Evolutionary conservation across 2,888 invertebrate genomes (phyloP).

Genomic region (Agrochola lota): DNA sequence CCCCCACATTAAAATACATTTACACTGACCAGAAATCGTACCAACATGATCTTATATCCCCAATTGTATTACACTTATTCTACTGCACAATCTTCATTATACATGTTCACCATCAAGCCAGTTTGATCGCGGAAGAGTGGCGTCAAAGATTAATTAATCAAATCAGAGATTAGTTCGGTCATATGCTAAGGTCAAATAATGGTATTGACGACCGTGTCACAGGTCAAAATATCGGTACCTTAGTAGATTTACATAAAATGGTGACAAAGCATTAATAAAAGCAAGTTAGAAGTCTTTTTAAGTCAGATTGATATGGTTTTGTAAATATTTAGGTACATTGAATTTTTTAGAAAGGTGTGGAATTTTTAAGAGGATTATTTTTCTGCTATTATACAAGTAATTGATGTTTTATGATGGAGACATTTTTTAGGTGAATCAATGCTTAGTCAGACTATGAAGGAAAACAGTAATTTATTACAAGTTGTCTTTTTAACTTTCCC

Average conservation of each 20-base stretch:
- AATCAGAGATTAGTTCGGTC: conserved; percentile 73
- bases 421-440: background rate
- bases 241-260: conserved; percentile 32
- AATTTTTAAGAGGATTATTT: conserved; percentile 47
- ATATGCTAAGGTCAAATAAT: conserved; percentile 56
- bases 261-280: conserved; percentile 36
- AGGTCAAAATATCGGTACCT: conserved; percentile 35
- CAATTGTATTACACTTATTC: background rate
- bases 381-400: conserved; percentile 2
- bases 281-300: conserved; percentile 13
- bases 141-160: conserved; percentile 79
- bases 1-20: background rate
- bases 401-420: conserved; percentile 30
- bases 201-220: conserved; percentile 63
- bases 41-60: background rate
- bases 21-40: background rate
- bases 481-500: background rate
- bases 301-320: conserved; percentile 31
- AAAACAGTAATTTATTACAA: background rate
- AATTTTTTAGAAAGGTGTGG: conserved; percentile 21
- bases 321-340: conserved; percentile 42
- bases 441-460: background rate
- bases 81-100: conserved; percentile 33
- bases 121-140: conserved; percentile 80
- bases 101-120: conserved; percentile 65